A percentile compares a stretch with the other conserved stretches of the same genome.
These are phyloP conservation scores for Podilymbus podiceps DNA, from an alignment of 2,113 vertebrate genomes.

Conservation along the genomic window DNA sequence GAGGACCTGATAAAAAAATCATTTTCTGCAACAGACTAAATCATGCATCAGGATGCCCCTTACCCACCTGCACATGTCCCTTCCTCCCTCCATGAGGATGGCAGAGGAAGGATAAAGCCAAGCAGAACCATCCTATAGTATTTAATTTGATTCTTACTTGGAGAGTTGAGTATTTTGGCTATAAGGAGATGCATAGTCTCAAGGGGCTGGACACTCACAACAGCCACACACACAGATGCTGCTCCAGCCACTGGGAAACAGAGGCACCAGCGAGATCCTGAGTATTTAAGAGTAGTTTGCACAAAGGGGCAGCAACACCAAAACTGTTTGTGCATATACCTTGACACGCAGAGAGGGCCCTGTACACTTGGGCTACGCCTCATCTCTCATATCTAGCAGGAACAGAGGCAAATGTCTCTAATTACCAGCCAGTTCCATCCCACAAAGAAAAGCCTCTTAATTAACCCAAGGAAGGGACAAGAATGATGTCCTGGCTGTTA, in stretches of 20 bases:
- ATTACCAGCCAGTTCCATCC: background rate
- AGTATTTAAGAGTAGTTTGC: background rate
- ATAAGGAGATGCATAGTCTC: background rate
- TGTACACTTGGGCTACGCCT: background rate
- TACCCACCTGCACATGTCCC: no score
- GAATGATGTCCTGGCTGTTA: background rate
- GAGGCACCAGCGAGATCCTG: background rate
- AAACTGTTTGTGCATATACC: background rate
- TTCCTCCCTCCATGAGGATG: background rate
- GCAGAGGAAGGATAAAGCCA: background rate
- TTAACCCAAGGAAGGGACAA: background rate
- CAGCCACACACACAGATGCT: background rate
- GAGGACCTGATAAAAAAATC: background rate
- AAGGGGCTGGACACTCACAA: background rate
- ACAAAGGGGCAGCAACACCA: background rate
- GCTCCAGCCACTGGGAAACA: background rate
- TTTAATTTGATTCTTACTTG: background rate
- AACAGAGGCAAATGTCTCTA: background rate
- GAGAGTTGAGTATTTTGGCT: background rate
- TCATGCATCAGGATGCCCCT: background rate
- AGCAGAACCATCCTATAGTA: background rate
- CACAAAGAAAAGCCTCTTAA: background rate
- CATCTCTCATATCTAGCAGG: background rate
- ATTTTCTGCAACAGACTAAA: background rate
- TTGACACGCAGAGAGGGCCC: background rate